phyloP scores from a whole-genome alignment of 2,888 invertebrate genomes.

The Dynastes grantii region DNA sequence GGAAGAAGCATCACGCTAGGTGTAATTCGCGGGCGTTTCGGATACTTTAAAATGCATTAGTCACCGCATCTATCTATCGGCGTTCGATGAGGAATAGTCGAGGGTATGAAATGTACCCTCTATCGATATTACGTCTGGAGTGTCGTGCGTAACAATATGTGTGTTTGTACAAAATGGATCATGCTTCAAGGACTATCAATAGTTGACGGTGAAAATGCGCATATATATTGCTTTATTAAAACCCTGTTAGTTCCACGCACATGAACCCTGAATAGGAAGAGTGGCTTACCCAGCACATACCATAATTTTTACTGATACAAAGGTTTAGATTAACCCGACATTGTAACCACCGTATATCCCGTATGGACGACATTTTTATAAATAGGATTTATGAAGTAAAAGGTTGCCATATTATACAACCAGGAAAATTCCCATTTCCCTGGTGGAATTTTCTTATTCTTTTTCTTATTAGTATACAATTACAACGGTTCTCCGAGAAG shows the following conservation, averaged over 20 bases:
- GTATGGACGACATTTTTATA: too few species aligned
- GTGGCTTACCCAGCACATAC: not conserved
- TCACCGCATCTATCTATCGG: constrained; percentile 60
- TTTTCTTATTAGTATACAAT: too few species aligned
- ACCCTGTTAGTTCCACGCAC: not conserved
- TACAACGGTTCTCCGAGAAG: too few species aligned
- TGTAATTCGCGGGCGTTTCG: constrained; percentile 60
- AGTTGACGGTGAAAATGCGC: constrained; percentile 16
- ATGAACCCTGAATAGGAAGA: constrained; percentile 13
- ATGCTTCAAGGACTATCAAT: constrained; percentile 36
- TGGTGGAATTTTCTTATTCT: too few species aligned
- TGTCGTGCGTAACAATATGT: constrained; percentile 23
- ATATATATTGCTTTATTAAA: constrained; percentile 39
- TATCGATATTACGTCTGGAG: constrained; percentile 17
- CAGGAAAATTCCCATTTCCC: too few species aligned
- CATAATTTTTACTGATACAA: not conserved
- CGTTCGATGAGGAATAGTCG: constrained; percentile 55
- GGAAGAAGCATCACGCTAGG: constrained; percentile 32
- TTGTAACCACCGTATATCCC: not conserved
- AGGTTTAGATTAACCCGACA: not conserved
- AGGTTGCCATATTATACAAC: too few species aligned
- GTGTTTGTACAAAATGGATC: constrained; percentile 29
- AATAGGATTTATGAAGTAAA: too few species aligned
- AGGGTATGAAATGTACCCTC: not conserved
- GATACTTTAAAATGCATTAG: constrained; percentile 65